Evolutionary conservation across 1,140 invertebrate genomes (phyloP).

Genomic region (Pentalonia nigronervosa): DNA sequence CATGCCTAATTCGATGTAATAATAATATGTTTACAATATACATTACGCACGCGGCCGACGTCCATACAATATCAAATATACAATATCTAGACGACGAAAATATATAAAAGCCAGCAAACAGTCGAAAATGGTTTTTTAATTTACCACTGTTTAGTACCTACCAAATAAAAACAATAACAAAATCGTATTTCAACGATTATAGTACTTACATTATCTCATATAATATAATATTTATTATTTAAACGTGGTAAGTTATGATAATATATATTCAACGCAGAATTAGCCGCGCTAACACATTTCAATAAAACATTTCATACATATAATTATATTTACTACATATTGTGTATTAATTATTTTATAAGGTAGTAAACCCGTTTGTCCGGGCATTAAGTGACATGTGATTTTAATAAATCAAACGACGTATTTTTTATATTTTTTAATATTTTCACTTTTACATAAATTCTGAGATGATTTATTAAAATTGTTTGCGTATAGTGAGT

Average conservation of each 20-base stretch:
- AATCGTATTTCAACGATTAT: not conserved
- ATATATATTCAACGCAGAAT: not conserved
- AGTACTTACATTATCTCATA: not conserved
- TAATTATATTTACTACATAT: not conserved
- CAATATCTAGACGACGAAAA: not conserved
- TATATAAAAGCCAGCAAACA: not conserved
- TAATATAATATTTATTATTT: not conserved
- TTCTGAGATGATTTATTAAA: slow-evolving; percentile 27
- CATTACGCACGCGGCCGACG: not conserved
- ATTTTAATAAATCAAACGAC: slow-evolving; percentile 40
- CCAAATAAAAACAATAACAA: not conserved
- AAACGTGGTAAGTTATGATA: not conserved
- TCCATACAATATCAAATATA: not conserved
- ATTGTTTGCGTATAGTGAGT: not conserved
- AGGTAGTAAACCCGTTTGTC: not conserved
- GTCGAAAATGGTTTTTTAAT: not conserved
- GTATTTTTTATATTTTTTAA: not conserved
- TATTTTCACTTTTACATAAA: slow-evolving; percentile 34
- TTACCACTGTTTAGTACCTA: not conserved
- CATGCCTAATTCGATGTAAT: not conserved
- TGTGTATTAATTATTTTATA: not conserved
- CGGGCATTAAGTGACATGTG: not conserved
- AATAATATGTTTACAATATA: not conserved
- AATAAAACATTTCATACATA: not conserved
- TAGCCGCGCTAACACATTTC: not conserved